A percentile compares a stretch with the other conserved stretches of the same genome.
Conservation (phyloP, 1,140 invertebrate genomes). For the Subanguina moxae region DNA sequence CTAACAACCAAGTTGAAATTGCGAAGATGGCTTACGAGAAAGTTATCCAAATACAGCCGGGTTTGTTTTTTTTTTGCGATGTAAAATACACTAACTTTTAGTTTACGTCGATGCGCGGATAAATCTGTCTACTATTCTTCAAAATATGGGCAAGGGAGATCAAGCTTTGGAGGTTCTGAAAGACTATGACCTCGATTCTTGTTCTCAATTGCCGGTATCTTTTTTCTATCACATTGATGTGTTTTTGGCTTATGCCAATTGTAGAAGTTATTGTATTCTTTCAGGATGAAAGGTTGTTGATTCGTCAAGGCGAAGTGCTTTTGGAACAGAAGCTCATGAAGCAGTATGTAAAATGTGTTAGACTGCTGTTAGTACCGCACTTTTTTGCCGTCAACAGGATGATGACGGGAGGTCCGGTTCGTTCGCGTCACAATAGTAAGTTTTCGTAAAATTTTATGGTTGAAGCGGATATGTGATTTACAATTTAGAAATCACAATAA, state of each 20-base stretch:
- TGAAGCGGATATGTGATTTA: conserved; percentile 21
- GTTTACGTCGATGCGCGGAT: conserved; percentile 53
- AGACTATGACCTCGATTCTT: conserved; percentile 49
- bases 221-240: conserved; percentile 11
- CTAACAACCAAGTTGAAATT: conserved; percentile 26
- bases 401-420: conserved; percentile 9
- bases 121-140: conserved; percentile 53
- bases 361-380: conserved; percentile 52
- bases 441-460: conserved; percentile 1
- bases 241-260: neutral
- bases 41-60: conserved; percentile 41
- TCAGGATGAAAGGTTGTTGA: conserved; percentile 54
- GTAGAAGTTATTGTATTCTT: conserved; percentile 7
- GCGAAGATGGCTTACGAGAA: conserved; percentile 41
- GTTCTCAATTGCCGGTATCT: conserved; percentile 46
- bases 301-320: conserved; percentile 53
- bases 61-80: no score
- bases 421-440: conserved; percentile 12
- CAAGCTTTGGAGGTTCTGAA: conserved; percentile 49
- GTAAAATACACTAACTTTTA: no score
- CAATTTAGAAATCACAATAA: conserved; percentile 21
- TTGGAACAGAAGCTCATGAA: conserved; percentile 33
- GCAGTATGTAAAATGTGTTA: conserved; percentile 45
- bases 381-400: conserved; percentile 44
- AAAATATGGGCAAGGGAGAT: conserved; percentile 45